Base-by-base conservation (phyloP, 1,140 invertebrate species). In the Acromyrmex echinatior region DNA sequence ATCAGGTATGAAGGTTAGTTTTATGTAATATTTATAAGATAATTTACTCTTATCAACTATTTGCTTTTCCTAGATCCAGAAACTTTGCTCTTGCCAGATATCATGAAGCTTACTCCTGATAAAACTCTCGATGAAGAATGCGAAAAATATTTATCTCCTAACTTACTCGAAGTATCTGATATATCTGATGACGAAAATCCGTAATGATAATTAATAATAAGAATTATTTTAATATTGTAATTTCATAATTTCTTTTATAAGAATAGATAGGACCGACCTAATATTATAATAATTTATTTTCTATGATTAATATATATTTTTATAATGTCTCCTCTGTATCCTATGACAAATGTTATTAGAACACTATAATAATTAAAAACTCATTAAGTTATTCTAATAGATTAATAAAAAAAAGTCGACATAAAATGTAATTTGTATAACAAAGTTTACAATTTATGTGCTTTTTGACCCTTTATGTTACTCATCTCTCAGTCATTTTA, bases 1-100 rank as follows among this genome's bases (percentile, higher is more conserved):
- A 16, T 92, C 90, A 86, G 92, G 93, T 93, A 88, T 88, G 10
- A 70, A 78, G 3, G 0, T 80, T 65, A n/a, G 28, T 58, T 63
- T 70, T 53, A 56, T 45, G 6, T 31, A 35, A 51, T 25, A 63
- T 18, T 25, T 80, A 21, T 49, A n/a, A n/a, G 31, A 31, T 5
- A 31, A 0, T 86, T n/a, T 77, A 6, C 39, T 39, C 35, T 25
- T 21, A 51, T 31, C 3, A 35, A 60, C 28, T 12, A 49, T 53
- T 70, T 51, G 12, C 53, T 79, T 78, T 60, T 70, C 65, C 39
- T 84, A 92, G 86, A 87, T 74, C 49, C 51, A 16, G 78, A 86
- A 62, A n/a, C 3, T 18, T 25, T 68, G 0, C 5, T 77, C 2
- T 68, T 53, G 10, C 25, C 49, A n/a, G 63, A 86, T 71, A 35